Base-by-base conservation (phyloP, 1,140 invertebrate genomes). In the Pinna nobilis region DNA sequence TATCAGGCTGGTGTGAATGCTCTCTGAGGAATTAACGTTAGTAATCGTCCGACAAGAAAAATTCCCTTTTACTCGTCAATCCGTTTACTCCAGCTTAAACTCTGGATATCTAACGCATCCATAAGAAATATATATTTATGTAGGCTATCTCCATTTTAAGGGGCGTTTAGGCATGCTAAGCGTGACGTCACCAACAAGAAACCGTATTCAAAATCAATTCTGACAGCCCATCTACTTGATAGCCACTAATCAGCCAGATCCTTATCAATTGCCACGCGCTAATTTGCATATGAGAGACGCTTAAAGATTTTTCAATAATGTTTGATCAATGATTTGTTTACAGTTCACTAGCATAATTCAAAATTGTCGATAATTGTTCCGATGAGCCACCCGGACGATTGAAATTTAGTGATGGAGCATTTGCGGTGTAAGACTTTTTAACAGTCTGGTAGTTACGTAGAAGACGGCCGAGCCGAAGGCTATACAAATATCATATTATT, bases 281-380 rank as follows among this genome's bases (percentile, higher is more conserved):
- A 69, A 75, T 75, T 75, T 75, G 66, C 67, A 75, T 75, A 75
- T 75, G 66, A 75, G 70, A 64, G 55, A 57, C 44, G 30, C 39
- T 23, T 37, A 39, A 63, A 44, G 39, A 44, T 44, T 44, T 44
- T 44, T 63, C 59, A 63, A 63, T 37, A 63, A 41, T 39, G 44
- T 59, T 59, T n/a, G n/a, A 59, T 59, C 37, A 33, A 33, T 25
- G 55, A 59, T 59, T 59, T 59, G 55, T 59, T 59, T 59, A 59
- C 55, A 59, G 55, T 59, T 59, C 55, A 59, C 55, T 59, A 35
- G 55, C 33, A 59, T 59, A 33, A 59, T 59, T 59, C 55, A 59
- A n/a, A n/a, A n/a, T n/a, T n/a, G n/a, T n/a, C n/a, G n/a, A n/a
- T n/a, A n/a, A n/a, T n/a, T n/a, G n/a, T n/a, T n/a, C n/a, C n/a